Conservation (phyloP, 2,888 invertebrate genomes). For the Taphrorychus bicolor region DNA sequence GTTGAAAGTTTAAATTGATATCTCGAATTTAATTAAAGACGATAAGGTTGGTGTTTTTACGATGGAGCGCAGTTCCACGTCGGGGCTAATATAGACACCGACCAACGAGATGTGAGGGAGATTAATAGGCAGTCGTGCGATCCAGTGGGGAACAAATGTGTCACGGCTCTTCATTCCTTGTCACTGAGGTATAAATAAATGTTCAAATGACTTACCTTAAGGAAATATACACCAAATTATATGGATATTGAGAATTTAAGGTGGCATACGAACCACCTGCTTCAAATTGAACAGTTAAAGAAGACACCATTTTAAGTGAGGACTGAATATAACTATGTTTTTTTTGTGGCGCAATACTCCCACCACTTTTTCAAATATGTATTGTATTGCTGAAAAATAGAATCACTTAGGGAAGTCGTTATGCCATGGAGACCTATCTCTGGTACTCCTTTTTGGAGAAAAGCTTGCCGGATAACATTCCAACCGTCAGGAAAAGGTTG, state of each 20-base stretch:
- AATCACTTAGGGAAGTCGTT: conserved; percentile 2
- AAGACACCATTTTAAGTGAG: not conserved
- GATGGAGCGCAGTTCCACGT: not conserved
- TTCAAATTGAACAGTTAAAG: conserved; percentile 12
- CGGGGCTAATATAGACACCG: not conserved
- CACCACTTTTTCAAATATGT: conserved; percentile 11
- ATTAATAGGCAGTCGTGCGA: not conserved
- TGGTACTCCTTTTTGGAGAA: conserved; percentile 14
- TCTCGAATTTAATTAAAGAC: conserved; percentile 16
- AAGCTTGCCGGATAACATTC: conserved; percentile 27
- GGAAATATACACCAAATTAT: no score
- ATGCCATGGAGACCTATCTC: conserved; percentile 9
- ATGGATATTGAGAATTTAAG: conserved; percentile 16
- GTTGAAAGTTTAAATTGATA: conserved; percentile 21
- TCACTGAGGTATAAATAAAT: not conserved
- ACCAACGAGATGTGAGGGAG: not conserved
- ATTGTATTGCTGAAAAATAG: conserved; percentile 6
- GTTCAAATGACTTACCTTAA: no score
- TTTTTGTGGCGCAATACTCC: not conserved
- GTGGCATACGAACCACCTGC: conserved; percentile 18
- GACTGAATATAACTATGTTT: conserved; percentile 2
- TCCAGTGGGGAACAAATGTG: not conserved
- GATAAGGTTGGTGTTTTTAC: conserved; percentile 10
- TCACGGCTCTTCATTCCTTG: conserved; percentile 4
- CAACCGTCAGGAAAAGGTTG: conserved; percentile 31